A percentile compares a stretch with the other conserved stretches of the same genome.
Conservation (phyloP, 1,140 invertebrate species). For the Drosophila persimilis region DNA sequence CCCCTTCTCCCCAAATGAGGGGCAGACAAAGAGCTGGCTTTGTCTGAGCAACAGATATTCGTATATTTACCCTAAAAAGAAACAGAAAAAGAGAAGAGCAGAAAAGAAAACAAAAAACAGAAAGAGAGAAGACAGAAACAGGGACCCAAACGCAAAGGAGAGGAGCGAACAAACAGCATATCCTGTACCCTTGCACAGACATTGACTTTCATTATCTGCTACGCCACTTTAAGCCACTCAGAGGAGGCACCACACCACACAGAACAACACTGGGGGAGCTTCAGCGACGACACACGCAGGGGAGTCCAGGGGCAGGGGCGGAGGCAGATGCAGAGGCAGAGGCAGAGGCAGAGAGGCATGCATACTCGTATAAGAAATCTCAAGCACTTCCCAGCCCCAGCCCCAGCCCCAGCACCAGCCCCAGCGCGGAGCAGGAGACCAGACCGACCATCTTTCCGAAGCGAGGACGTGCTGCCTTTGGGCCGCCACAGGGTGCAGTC, state of each 20-base stretch:
- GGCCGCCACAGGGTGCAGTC: slow-evolving; percentile 75
- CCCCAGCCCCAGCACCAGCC: background rate
- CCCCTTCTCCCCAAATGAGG: slow-evolving; percentile 11
- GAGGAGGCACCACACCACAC: background rate
- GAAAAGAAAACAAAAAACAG: slow-evolving; percentile 12
- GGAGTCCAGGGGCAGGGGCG: background rate
- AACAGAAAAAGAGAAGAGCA: slow-evolving; percentile 10
- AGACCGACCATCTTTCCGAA: slow-evolving; percentile 35
- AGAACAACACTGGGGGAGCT: slow-evolving; percentile 18
- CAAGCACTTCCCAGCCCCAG: slow-evolving; percentile 32
- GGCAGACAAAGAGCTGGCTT: slow-evolving; percentile 62
- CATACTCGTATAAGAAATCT: slow-evolving; percentile 23
- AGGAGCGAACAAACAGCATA: slow-evolving; percentile 48
- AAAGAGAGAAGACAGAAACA: background rate
- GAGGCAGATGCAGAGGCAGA: background rate
- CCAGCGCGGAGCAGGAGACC: slow-evolving; percentile 24
- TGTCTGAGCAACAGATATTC: slow-evolving; percentile 38
- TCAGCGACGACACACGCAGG: background rate
- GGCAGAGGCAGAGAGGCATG: background rate
- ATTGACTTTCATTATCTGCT: slow-evolving; percentile 79
- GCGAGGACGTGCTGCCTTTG: slow-evolving; percentile 73
- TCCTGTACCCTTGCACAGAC: slow-evolving; percentile 76
- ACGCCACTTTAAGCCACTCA: slow-evolving; percentile 70
- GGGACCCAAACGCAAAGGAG: slow-evolving; percentile 3
- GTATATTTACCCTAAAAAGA: slow-evolving; percentile 11